These are phyloP conservation scores for Thereva nobilitata DNA, from an alignment of 2,888 invertebrate genomes.

Conservation along the genomic window DNA sequence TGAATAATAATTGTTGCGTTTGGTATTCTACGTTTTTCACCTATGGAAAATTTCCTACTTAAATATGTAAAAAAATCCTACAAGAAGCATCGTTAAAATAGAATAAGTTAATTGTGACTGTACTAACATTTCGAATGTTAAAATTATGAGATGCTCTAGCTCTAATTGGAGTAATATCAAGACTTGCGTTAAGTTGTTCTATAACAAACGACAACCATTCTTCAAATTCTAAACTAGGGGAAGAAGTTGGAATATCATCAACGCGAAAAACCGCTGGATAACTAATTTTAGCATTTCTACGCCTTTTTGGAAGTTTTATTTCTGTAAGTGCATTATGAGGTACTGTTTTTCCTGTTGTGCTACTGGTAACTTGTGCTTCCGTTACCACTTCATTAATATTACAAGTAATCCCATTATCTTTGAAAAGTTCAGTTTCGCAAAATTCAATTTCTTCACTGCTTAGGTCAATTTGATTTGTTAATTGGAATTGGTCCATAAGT, in stretches of 20 bases:
- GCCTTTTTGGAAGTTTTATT: not conserved
- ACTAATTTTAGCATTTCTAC: slow-evolving; percentile 5
- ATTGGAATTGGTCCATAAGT: slow-evolving; percentile 55
- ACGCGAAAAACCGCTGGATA: not conserved
- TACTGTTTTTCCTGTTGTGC: slow-evolving; percentile 32
- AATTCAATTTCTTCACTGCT: slow-evolving; percentile 49
- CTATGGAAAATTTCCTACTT: slow-evolving; percentile 69
- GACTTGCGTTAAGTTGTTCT: slow-evolving; percentile 74
- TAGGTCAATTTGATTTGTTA: slow-evolving; percentile 54
- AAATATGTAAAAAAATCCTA: slow-evolving; percentile 72
- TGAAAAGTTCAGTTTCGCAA: slow-evolving; percentile 44
- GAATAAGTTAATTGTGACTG: not conserved
- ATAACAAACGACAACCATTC: slow-evolving; percentile 77
- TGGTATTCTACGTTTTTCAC: slow-evolving; percentile 67
- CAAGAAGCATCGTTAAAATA: slow-evolving; percentile 44
- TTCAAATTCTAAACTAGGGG: slow-evolving; percentile 60
- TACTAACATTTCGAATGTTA: slow-evolving; percentile 67
- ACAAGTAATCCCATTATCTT: slow-evolving; percentile 47
- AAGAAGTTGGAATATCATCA: not conserved
- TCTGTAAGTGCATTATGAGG: slow-evolving; percentile 7
- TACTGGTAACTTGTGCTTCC: slow-evolving; percentile 39
- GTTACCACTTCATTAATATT: slow-evolving; percentile 3
- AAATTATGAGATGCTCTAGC: slow-evolving; percentile 70
- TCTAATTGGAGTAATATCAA: slow-evolving; percentile 71
- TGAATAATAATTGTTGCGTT: slow-evolving; percentile 68